Conservation (phyloP, 2,888 invertebrate genomes). For the Invenusta paracnida region DNA sequence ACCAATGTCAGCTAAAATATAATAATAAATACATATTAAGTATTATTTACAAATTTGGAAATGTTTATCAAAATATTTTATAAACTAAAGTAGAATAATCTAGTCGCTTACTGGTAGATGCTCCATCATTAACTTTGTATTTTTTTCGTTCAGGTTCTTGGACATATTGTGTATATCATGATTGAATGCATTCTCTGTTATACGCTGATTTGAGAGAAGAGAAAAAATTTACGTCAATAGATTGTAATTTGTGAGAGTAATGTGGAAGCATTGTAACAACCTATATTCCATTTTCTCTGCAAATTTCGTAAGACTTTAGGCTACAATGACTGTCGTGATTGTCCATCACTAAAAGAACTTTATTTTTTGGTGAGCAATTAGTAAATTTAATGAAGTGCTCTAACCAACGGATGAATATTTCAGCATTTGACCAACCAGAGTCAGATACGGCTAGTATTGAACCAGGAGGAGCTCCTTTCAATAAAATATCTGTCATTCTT, state of each 20-base stretch:
- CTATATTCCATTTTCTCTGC: slow-evolving; percentile 45
- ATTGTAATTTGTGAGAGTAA: slow-evolving; percentile 44
- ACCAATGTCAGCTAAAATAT: background rate
- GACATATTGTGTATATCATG: slow-evolving; percentile 29
- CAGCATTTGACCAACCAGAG: slow-evolving; percentile 46
- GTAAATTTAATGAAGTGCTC: slow-evolving; percentile 45
- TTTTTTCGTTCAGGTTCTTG: slow-evolving; percentile 25
- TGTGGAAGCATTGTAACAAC: slow-evolving; percentile 46
- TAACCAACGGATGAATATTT: slow-evolving; percentile 44
- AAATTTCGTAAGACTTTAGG: slow-evolving; percentile 38
- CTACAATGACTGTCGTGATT: slow-evolving; percentile 46
- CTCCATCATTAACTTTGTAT: slow-evolving; percentile 23
- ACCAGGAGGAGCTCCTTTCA: slow-evolving; percentile 39
- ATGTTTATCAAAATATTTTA: background rate
- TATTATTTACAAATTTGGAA: too few relatives aligned
- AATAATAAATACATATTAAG: background rate
- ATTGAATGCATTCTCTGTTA: slow-evolving; percentile 51
- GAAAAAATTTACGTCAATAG: slow-evolving; percentile 50
- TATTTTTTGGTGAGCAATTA: slow-evolving; percentile 40
- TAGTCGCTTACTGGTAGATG: slow-evolving; percentile 2
- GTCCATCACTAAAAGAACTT: slow-evolving; percentile 42
- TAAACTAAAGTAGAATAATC: background rate
- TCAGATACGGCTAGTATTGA: slow-evolving; percentile 42
- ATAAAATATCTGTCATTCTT: slow-evolving; percentile 40
- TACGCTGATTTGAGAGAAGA: slow-evolving; percentile 53